Base-by-base conservation (phyloP, 2,888 invertebrate species). In the Anticlea derivata region DNA sequence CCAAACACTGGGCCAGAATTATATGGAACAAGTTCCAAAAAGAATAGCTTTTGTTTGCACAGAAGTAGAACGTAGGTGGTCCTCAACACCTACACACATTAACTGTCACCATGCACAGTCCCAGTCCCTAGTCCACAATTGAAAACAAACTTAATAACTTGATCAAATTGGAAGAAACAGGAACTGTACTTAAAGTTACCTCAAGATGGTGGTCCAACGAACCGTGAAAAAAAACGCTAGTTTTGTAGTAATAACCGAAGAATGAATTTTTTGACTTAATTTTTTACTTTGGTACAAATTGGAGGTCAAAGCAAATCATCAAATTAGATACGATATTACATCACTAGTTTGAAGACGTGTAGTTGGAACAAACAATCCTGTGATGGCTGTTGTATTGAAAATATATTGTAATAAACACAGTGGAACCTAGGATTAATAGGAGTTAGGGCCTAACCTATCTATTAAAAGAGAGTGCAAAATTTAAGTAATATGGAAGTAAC, bases 1-100 rank as follows among this genome's bases (percentile, higher is more conserved):
- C 87, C 84, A 88, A 87, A 88, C 86, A 87, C 75, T 75, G 73
- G 76, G 73, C 73, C 76, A 77, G 70, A 75, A 77, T 78, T 70
- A 78, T 79, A 80, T 80, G 67, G 83, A 79, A 79, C 78, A 75
- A 74, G 70, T 67, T 73, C 72, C 65, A 79, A 78, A 78, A 71
- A 73, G 62, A 61, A 34, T 33, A 41, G 35, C 61, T 72, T 73
- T 70, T 73, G 71, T 75, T 70, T 66, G 65, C 66, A 65, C 65
- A 61, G 60, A 66, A 63, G 71, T 63, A 51, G 55, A 56, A 73
- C 68, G 78, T 80, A 78, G 78, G 79, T 76, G 73, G 73, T 58
- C 65, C 65, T 65, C 50, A 37, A 56, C 58, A 55, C 73, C 70
- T 63, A 76, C 76, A 63, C 76, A 63, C 75, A 73, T 68, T 75